Conservation (phyloP, 2,797 vertebrate genomes). For the Amniataba percoides region DNA sequence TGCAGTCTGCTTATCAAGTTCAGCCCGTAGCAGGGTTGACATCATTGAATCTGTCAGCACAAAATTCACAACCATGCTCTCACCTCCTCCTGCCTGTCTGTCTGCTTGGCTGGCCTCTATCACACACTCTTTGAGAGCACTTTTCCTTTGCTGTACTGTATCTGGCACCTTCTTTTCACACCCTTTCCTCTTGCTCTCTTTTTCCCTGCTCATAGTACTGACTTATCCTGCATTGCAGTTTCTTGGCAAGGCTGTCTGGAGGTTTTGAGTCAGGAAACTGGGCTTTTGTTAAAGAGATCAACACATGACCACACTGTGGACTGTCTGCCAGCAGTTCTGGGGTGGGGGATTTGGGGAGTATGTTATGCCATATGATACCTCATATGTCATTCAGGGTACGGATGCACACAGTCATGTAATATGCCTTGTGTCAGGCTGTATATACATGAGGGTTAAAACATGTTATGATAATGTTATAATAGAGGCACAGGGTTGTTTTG, state of each 20-base stretch:
- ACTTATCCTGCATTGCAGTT: slow-evolving; percentile 77
- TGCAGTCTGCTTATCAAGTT: slow-evolving; percentile 55
- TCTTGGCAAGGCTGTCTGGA: slow-evolving; percentile 53
- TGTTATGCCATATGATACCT: slow-evolving; percentile 24
- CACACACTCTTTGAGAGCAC: slow-evolving; percentile 35
- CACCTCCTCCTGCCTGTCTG: slow-evolving; percentile 45
- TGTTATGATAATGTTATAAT: neutral
- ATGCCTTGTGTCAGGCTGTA: slow-evolving; percentile 6
- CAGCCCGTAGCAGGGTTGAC: slow-evolving; percentile 40
- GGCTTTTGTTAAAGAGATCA: slow-evolving; percentile 43
- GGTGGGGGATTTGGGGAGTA: slow-evolving; percentile 23
- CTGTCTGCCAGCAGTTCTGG: slow-evolving; percentile 39
- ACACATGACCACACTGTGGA: slow-evolving; percentile 43
- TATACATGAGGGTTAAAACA: neutral
- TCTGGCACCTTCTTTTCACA: slow-evolving; percentile 52
- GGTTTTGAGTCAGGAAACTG: slow-evolving; percentile 51
- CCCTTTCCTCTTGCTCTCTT: slow-evolving; percentile 32
- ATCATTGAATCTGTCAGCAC: slow-evolving; percentile 75
- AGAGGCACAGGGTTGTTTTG: neutral
- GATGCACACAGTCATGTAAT: slow-evolving; percentile 2
- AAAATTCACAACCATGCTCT: slow-evolving; percentile 43
- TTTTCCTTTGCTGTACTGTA: slow-evolving; percentile 27
- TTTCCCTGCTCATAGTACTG: slow-evolving; percentile 30
- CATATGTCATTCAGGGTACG: slow-evolving; percentile 23
- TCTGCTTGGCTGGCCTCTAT: slow-evolving; percentile 24